phyloP scores from a whole-genome alignment of 2,797 vertebrate genomes.

The Sorex maritimensis region DNA sequence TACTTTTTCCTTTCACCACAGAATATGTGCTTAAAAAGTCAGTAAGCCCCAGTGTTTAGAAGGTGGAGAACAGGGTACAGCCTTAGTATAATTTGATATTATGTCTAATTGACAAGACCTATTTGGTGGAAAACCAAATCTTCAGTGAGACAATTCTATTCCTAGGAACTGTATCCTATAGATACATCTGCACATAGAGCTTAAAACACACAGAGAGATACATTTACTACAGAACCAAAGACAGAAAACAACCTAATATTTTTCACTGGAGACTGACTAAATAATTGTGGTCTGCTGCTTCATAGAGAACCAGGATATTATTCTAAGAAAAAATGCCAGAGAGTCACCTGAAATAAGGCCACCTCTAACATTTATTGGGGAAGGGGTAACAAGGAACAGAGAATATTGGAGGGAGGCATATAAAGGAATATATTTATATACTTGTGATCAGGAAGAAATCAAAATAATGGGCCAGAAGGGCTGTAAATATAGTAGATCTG shows the following conservation, averaged over 20 bases:
- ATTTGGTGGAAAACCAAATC: slow-evolving; percentile 57
- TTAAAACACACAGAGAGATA: slow-evolving; percentile 1
- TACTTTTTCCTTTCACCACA: slow-evolving; percentile 14
- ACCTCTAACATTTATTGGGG: neutral
- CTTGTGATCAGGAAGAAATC: slow-evolving; percentile 17
- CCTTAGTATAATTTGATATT: neutral
- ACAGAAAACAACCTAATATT: neutral
- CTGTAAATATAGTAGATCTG: neutral
- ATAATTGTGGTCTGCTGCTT: neutral
- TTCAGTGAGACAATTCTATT: slow-evolving; percentile 26
- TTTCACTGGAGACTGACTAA: slow-evolving; percentile 9
- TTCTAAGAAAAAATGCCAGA: neutral
- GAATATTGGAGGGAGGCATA: fast-evolving
- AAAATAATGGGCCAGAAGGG: neutral
- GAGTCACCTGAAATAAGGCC: neutral
- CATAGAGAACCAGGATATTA: slow-evolving; percentile 12
- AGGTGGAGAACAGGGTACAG: neutral
- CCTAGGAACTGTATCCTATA: slow-evolving; percentile 43
- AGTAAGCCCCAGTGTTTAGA: neutral
- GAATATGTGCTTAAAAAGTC: slow-evolving; percentile 28
- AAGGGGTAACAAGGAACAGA: no score
- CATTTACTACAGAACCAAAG: slow-evolving; percentile 31
- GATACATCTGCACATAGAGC: neutral
- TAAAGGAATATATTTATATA: neutral
- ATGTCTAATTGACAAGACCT: slow-evolving; percentile 6